phyloP scores from a whole-genome alignment of 2,888 invertebrate species.

The Meandrusa payeni region DNA sequence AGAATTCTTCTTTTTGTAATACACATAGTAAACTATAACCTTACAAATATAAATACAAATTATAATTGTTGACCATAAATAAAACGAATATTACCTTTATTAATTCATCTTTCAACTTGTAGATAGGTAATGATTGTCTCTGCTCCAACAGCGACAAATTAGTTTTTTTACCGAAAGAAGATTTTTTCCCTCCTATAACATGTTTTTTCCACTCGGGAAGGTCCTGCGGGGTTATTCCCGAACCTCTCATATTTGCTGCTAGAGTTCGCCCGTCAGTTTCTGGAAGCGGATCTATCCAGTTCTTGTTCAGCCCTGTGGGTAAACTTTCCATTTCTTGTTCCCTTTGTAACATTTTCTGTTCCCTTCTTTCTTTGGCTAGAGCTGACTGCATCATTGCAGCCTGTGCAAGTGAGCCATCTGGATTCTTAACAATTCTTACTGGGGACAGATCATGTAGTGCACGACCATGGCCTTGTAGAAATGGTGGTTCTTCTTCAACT shows the following conservation, averaged over 20 bases:
- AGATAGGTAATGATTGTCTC: slow-evolving; percentile 97
- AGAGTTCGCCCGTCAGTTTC: slow-evolving; percentile 87
- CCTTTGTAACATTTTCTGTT: slow-evolving; percentile 96
- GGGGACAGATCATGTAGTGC: slow-evolving; percentile 96
- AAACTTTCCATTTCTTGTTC: slow-evolving; percentile 94
- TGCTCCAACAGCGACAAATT: slow-evolving; percentile 97
- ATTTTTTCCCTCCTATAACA: slow-evolving; percentile 98
- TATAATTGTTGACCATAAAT: no score
- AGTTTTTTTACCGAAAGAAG: slow-evolving; percentile 98
- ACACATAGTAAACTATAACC: no score
- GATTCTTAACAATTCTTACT: slow-evolving; percentile 98
- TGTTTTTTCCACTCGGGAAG: slow-evolving; percentile 99
- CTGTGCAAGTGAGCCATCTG: slow-evolving; percentile 98
- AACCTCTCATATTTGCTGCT: slow-evolving; percentile 90
- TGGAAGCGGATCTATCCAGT: slow-evolving; percentile 98
- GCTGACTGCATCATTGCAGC: slow-evolving; percentile 99
- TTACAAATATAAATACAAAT: no score
- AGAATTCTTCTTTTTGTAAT: no score
- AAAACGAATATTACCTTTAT: slow-evolving; percentile 84
- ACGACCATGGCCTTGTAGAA: slow-evolving; percentile 95
- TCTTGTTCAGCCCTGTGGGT: slow-evolving; percentile 91
- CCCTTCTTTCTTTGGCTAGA: slow-evolving; percentile 96
- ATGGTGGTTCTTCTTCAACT: slow-evolving; percentile 99
- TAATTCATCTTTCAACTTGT: slow-evolving; percentile 95
- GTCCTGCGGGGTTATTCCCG: slow-evolving; percentile 92